Evolutionary conservation across 2,797 vertebrate species (phyloP).

Genomic region (Petrocephalus sullivani): DNA sequence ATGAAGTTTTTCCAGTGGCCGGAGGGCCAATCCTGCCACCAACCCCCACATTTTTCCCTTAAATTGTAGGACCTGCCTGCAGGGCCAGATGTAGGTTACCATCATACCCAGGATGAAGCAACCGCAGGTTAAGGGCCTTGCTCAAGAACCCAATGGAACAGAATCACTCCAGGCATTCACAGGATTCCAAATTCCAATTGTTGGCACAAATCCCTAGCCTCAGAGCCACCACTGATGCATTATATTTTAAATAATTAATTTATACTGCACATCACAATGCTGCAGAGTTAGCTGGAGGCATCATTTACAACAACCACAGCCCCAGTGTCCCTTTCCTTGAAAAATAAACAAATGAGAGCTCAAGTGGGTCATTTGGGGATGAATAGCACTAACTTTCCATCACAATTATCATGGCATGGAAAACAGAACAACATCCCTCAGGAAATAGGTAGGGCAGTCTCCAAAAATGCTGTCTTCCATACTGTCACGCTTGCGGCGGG

Average conservation of each 20-base stretch:
- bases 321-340: background rate
- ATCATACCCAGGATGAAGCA: no score
- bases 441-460: background rate
- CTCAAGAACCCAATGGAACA: no score
- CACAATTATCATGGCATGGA: background rate
- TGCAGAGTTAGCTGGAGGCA: background rate
- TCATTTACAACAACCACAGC: background rate
- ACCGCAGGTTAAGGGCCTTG: no score
- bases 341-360: background rate
- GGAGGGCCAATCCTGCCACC: no score
- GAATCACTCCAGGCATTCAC: no score
- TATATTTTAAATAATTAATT: background rate
- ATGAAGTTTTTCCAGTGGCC: no score
- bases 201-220: no score
- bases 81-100: no score
- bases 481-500: background rate
- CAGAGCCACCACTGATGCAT: background rate
- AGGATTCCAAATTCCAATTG: no score
- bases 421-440: background rate
- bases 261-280: background rate
- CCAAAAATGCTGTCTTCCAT: background rate
- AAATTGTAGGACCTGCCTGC: no score
- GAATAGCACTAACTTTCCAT: background rate
- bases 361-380: constrained; percentile 18
- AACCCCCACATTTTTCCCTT: no score